Evolutionary conservation across 2,797 vertebrate genomes (phyloP), one percentile per base, ranked within the genome.

Genomic region (Danionella dracula): DNA sequence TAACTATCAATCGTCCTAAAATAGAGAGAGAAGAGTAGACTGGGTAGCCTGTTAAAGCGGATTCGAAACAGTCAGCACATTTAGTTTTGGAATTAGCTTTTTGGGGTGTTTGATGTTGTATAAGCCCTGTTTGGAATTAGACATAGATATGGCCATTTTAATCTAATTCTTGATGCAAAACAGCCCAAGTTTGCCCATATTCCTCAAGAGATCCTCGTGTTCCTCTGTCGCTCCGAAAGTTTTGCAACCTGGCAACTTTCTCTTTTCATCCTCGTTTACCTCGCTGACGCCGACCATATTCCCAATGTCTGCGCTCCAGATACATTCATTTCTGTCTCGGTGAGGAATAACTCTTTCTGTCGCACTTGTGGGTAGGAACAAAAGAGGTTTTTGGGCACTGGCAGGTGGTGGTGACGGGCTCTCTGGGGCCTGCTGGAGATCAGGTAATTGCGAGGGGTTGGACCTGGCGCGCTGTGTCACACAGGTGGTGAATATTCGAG

Each of bases 401-500:
- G 87, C 88, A 91, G 89, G 89, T 90, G 87, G 85, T 83, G 81
- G 80, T 37, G 78, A 81, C 62, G 8, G 81, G 82, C 85, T 87
- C 87, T 79, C 37, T 10, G 64, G 78, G 73, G 55, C 61, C 64
- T 50, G 31, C 42, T 9, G 37, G 61, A 56, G 44, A 71, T 54
- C 62, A 55, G 61, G 70, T 72, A 66, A 70, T 67, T 62, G 66
- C 59, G 44, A 75, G 78, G 85, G 86, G 86, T 83, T 80, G 85
- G 82, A 88, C 84, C 64, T 10, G 23, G 23, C 23, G 23, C 23
- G 23, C 23, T 27, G 81, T 49, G 65, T 83, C 75, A 83, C 84
- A 80, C 86, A 89, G 87, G 86, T 90, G 89, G 84, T 80, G 84
- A 90, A 89, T 90, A 90, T 90, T 90, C 85, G 90, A 90, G 89